phyloP scores from a whole-genome alignment of 2,113 vertebrate genomes.

The Fukomys damarensis region DNA sequence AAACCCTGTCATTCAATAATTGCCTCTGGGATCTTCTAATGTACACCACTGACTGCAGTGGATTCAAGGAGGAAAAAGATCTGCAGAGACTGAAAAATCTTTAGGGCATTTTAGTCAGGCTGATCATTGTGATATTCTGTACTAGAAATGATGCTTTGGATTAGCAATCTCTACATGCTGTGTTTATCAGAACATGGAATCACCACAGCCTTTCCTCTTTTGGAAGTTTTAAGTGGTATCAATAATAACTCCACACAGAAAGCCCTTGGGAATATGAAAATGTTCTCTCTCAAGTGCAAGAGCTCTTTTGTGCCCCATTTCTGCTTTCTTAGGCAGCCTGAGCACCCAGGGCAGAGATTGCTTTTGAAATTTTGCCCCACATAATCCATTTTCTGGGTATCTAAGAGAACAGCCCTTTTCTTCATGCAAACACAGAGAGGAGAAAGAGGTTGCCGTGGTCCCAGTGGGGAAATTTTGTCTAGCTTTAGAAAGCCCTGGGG shows the following conservation, averaged over 20 bases:
- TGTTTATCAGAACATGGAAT: slow-evolving; percentile 20
- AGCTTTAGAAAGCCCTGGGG: background rate
- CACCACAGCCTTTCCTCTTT: background rate
- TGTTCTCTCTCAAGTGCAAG: slow-evolving; percentile 6
- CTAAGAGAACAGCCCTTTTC: slow-evolving; percentile 47
- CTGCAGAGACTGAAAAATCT: slow-evolving; percentile 24
- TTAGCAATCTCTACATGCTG: background rate
- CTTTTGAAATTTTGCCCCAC: slow-evolving; percentile 46
- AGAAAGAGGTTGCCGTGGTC: background rate
- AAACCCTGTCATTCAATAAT: background rate
- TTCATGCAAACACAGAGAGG: slow-evolving; percentile 6
- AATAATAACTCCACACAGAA: background rate
- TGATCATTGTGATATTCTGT: background rate
- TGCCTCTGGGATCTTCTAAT: background rate
- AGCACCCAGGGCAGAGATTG: slow-evolving; percentile 17
- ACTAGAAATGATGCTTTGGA: slow-evolving; percentile 46
- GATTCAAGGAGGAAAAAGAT: background rate
- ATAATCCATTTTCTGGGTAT: slow-evolving; percentile 26
- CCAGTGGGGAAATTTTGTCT: background rate
- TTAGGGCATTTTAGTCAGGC: slow-evolving; percentile 27
- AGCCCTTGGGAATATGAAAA: slow-evolving; percentile 34
- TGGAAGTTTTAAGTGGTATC: background rate
- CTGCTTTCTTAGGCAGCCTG: background rate
- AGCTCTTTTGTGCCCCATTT: background rate
- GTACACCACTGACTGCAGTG: background rate